A percentile compares a stretch with the other conserved stretches of the same genome.
These are phyloP conservation scores for Festucalex cinctus DNA, from an alignment of 2,113 vertebrate species.

Conservation along the genomic window DNA sequence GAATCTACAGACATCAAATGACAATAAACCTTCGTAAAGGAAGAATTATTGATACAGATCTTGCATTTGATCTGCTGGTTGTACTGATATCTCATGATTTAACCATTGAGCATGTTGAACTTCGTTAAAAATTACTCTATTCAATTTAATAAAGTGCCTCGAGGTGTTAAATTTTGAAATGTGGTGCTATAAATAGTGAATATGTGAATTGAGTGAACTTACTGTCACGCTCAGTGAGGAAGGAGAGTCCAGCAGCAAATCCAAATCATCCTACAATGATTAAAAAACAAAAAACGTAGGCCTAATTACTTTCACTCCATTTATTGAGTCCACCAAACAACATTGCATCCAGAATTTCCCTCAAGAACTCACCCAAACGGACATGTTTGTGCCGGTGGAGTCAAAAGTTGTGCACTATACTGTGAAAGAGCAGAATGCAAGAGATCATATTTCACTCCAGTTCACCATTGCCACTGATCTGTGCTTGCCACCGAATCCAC, in stretches of 20 bases:
- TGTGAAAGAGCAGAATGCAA: not conserved
- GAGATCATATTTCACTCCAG: not conserved
- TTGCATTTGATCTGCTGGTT: no score
- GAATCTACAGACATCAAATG: no score
- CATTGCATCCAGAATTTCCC: not conserved
- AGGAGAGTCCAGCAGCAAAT: conserved; percentile 70
- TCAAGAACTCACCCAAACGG: conserved; percentile 57
- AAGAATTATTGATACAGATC: no score
- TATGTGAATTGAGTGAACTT: conserved; percentile 13
- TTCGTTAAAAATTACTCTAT: no score
- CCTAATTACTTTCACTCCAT: not conserved
- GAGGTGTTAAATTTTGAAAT: not conserved
- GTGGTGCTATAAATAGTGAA: not conserved
- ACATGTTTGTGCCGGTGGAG: conserved; percentile 36
- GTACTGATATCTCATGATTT: no score
- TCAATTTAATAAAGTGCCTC: not conserved
- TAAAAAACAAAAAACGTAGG: not conserved
- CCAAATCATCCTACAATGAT: conserved; percentile 69
- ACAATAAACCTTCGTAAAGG: no score
- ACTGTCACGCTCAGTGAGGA: conserved; percentile 55
- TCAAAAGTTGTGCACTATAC: not conserved
- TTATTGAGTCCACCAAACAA: not conserved
- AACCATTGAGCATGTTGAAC: no score
- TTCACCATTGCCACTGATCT: not conserved
- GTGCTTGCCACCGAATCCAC: not conserved